phyloP scores from a whole-genome alignment of 2,113 vertebrate species.

The Spizaetus ornatus region DNA sequence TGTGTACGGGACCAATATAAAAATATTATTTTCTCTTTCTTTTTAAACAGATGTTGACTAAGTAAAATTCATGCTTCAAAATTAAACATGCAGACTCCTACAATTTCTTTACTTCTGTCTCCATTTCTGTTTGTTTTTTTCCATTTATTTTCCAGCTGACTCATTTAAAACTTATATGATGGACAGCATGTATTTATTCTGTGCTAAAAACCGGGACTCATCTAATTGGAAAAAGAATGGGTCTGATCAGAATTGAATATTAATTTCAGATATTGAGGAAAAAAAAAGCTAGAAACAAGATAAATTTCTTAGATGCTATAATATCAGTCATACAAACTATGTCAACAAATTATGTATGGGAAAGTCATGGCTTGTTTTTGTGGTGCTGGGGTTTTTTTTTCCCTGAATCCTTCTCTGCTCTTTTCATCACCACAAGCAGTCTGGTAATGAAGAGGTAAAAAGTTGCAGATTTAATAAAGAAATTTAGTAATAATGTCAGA shows the following conservation, averaged over 20 bases:
- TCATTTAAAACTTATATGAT: not conserved
- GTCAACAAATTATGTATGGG: not conserved
- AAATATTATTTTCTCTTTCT: not conserved
- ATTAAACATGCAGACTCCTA: not conserved
- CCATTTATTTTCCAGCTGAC: not conserved
- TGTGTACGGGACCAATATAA: not conserved
- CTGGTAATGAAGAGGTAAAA: not conserved
- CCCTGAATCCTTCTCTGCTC: not conserved
- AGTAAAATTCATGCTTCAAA: not conserved
- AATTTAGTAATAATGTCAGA: not conserved
- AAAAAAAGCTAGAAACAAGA: not conserved
- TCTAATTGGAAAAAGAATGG: not conserved
- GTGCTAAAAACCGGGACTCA: not conserved
- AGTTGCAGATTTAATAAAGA: not conserved
- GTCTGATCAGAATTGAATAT: not conserved
- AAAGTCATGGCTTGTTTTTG: not conserved
- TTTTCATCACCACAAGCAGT: not conserved
- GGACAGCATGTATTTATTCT: not conserved
- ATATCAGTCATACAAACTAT: not conserved
- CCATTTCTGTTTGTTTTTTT: not conserved
- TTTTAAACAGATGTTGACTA: not conserved
- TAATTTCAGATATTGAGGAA: not conserved
- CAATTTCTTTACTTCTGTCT: not conserved
- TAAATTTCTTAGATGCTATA: not conserved
- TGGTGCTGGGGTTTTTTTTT: not conserved